Evolutionary conservation across 2,113 vertebrate species (phyloP).

Genomic region (Pao palembangensis): DNA sequence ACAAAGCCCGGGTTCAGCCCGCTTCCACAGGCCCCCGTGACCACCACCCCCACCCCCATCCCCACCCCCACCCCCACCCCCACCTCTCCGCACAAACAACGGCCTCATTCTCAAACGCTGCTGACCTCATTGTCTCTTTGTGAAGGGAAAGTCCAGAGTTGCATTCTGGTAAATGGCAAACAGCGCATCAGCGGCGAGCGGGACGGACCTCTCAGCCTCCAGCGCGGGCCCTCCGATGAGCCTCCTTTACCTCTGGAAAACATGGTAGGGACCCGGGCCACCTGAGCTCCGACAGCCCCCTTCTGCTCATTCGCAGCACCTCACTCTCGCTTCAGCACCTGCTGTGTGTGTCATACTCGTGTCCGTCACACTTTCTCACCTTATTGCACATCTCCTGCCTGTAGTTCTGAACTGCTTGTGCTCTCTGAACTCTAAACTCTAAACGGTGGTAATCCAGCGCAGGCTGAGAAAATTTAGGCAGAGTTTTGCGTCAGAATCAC

Average conservation of each 20-base stretch:
- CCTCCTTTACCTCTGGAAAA: conserved; percentile 44
- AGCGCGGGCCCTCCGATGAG: conserved; percentile 56
- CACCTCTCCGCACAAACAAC: conserved; percentile 67
- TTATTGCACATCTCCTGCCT: not conserved
- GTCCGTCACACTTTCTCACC: conserved; percentile 1
- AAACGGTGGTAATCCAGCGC: conserved; percentile 6
- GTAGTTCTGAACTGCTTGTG: conserved; percentile 7
- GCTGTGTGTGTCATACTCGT: conserved; percentile 2
- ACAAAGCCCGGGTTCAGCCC: conserved; percentile 71
- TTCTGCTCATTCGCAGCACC: conserved; percentile 19
- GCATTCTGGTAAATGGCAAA: conserved; percentile 76
- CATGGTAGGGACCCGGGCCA: conserved; percentile 63
- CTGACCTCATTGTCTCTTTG: conserved; percentile 81
- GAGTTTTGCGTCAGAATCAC: conserved; percentile 10
- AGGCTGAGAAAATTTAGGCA: conserved; percentile 28
- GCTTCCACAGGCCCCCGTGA: conserved; percentile 64
- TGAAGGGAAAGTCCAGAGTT: conserved; percentile 76
- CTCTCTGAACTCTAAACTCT: not conserved
- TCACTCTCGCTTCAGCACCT: conserved; percentile 12
- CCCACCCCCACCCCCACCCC: conserved; percentile 5
- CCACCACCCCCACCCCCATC: conserved; percentile 1
- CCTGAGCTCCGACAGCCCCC: not conserved
- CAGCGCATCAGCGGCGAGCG: conserved; percentile 40
- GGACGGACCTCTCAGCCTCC: conserved; percentile 42
- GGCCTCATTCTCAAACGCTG: conserved; percentile 74